Evolutionary conservation across 2,113 vertebrate species (phyloP).

Genomic region (Tauraco erythrolophus): DNA sequence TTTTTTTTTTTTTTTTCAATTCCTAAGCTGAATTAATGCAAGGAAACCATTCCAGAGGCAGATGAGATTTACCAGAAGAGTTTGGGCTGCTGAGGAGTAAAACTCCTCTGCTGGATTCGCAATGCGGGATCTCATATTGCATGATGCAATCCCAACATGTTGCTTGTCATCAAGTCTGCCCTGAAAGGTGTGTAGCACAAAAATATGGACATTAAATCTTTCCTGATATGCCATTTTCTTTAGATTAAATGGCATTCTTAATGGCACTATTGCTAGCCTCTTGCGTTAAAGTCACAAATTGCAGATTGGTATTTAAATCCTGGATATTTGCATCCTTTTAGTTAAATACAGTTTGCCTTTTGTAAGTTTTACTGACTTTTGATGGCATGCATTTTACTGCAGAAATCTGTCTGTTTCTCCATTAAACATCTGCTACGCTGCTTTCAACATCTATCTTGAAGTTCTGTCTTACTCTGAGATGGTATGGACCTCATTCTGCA

Average conservation of each 20-base stretch:
- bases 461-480: neutral
- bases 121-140: neutral
- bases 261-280: neutral
- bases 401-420: neutral
- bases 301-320: neutral
- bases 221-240: neutral
- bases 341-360: slow-evolving; percentile 20
- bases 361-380: neutral
- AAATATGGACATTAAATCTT: neutral
- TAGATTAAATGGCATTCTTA: neutral
- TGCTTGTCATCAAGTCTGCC: neutral
- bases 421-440: slow-evolving; percentile 20
- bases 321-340: neutral
- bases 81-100: neutral
- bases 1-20: neutral
- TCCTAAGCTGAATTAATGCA: slow-evolving; percentile 14
- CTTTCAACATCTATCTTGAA: neutral
- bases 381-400: neutral
- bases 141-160: neutral
- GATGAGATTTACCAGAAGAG: neutral
- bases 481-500: neutral
- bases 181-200: neutral
- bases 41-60: slow-evolving; percentile 5
- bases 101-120: neutral
- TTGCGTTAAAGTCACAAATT: neutral